Percentiles rank a stretch among this genome's conserved stretches.
These are phyloP conservation scores for Mycalesis mineus DNA, from an alignment of 2,888 invertebrate genomes.

Conservation along the genomic window DNA sequence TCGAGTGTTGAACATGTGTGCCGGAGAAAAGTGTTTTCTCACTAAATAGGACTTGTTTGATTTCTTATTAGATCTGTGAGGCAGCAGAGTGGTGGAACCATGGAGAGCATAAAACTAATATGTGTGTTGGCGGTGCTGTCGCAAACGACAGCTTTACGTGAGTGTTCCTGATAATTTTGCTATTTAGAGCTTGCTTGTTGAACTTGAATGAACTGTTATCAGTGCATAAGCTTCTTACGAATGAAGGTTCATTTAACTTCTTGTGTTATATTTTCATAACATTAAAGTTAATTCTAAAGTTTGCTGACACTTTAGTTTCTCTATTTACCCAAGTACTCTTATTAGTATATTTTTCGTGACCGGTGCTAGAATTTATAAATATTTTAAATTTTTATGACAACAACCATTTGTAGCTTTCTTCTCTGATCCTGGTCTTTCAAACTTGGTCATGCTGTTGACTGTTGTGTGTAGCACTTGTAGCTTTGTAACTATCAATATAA, in stretches of 20 bases:
- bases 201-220: slow-evolving; percentile 21
- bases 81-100: slow-evolving; percentile 51
- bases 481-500: no score
- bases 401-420: no score
- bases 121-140: slow-evolving; percentile 59
- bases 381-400: no score
- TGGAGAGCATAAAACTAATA: slow-evolving; percentile 62
- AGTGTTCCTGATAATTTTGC: slow-evolving; percentile 44
- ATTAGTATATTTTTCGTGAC: no score
- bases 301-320: not conserved
- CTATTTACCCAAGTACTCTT: no score
- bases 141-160: slow-evolving; percentile 62
- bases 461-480: no score
- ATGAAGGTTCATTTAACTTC: slow-evolving; percentile 45
- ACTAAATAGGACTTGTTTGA: slow-evolving; percentile 60
- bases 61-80: slow-evolving; percentile 69
- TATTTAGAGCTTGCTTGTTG: slow-evolving; percentile 12
- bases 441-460: no score
- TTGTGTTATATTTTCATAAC: slow-evolving; percentile 13
- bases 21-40: slow-evolving; percentile 62
- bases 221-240: slow-evolving; percentile 24
- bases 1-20: slow-evolving; percentile 73
- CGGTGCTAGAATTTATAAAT: no score
- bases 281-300: not conserved
- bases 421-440: no score